Evolutionary conservation across 2,797 vertebrate genomes (phyloP).

Genomic region (Eulemur mongoz): DNA sequence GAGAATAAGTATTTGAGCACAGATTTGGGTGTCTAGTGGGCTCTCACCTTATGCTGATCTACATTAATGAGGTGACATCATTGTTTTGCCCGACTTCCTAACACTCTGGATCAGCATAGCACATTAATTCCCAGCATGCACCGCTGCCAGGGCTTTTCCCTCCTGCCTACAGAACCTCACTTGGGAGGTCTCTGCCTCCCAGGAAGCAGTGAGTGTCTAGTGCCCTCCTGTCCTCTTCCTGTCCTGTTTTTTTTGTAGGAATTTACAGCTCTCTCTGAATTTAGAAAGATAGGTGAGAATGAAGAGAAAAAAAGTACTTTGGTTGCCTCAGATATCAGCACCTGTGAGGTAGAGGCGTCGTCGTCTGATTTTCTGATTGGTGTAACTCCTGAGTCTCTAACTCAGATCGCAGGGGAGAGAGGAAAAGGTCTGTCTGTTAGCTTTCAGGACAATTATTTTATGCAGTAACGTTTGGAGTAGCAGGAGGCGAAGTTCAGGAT

Average conservation of each 20-base stretch:
- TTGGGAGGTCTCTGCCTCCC: background rate
- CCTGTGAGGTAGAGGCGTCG: background rate
- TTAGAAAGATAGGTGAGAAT: conserved; percentile 13
- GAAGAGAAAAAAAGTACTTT: background rate
- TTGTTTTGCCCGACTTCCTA: background rate
- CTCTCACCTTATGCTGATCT: background rate
- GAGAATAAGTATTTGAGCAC: background rate
- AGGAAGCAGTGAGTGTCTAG: background rate
- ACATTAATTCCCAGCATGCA: background rate
- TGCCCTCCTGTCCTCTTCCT: background rate
- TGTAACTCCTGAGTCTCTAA: background rate
- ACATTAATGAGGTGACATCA: background rate
- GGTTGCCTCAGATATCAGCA: background rate
- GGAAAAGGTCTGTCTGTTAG: background rate
- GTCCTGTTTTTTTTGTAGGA: background rate
- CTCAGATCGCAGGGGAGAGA: background rate
- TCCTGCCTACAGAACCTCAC: background rate
- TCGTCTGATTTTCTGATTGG: background rate
- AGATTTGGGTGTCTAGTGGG: background rate
- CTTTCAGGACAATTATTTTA: background rate
- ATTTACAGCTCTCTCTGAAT: conserved; percentile 40
- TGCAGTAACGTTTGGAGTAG: background rate
- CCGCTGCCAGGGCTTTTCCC: background rate
- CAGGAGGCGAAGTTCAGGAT: background rate
- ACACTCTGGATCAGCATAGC: background rate